Base-by-base conservation (phyloP, 2,888 invertebrate species). In the Lissonota sp. region DNA sequence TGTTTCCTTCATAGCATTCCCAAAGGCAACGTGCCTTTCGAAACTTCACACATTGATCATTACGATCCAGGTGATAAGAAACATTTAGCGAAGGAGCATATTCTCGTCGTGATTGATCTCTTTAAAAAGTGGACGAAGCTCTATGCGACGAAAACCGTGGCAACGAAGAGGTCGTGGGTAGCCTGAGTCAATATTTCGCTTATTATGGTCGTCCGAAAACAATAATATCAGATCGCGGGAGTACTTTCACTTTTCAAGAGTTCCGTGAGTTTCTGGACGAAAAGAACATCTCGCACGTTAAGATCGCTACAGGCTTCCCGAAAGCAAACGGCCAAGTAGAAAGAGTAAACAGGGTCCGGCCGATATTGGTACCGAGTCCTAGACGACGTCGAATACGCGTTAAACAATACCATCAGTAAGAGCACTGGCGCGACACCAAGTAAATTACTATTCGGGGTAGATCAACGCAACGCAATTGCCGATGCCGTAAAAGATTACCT, bases 321-420 rank as follows among this genome's bases (percentile, higher is more conserved):
- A 78, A 86, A 62, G 86, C 87, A 0, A 90, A 90, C 72, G 88
- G 89, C 0, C 88, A 90, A 67, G 81, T 84, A 1, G 84, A 87
- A 16, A 53, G 86, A 6, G 55, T 83, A 1, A 86, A 87, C 57
- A 63, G 83, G 4, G 67, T 69, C 12, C 5, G 83, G 81, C 0
- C 58, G 53, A 39, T 58, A 80, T 12, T 86, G 86, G 86, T 74
- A 72, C 46, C 62, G 79, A 42, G 60, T 73, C 0, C 14, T 86
- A 0, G 69, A 12, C 0, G 74, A 83, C 2, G 83, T 82, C 0
- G 84, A 87, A 44, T 84, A 58, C 58, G 80, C 84, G 0, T 66
- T 83, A 7, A 87, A 87, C 37, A 85, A 86, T 12, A 60, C 84
- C 1, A 57, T 87, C 7, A 83, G 80, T 62, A 83, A 86, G 66